Evolutionary conservation across 1,140 invertebrate species (phyloP), one percentile per base, ranked within the genome.

Genomic region (Lerema accius): DNA sequence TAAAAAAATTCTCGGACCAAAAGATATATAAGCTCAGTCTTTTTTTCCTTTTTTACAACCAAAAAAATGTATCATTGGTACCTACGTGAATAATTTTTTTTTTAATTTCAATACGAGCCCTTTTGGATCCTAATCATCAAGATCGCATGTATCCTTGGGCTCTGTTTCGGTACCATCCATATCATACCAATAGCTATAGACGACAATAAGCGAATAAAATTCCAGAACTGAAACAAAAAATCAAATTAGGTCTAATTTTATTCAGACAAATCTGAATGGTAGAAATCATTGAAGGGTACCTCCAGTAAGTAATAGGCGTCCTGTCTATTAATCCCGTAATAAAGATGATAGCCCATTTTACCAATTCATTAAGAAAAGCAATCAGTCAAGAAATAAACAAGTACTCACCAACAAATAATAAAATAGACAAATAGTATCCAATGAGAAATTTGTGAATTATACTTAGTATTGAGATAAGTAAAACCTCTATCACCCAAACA

Each of bases 161-260:
- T 17, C 11, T n/a, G 19, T 23, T 39, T 65, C 45, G 2, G n/a
- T n/a, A n/a, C 11, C 58, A 39, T 72, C 59, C 2, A 39, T 32
- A 0, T 65, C 50, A 0, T 17, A 1, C 23, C 76, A 78, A 19
- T 72, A 73, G 51, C 80, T 80, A 45, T 80, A 82, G 0, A 82
- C 78, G 3, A 78, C 67, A 13, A 76, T 40, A 17, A 76, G 68
- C 0, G 55, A 58, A 37, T 82, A 82, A 5, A 76, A 61, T 19
- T 82, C 80, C 15, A 80, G 17, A 45, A 82, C 79, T 82, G 56
- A 9, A 68, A 70, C n/a, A 66, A 40, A 51, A 46, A 64, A 26
- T n/a, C n/a, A n/a, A n/a, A n/a, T n/a, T n/a, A n/a, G n/a, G n/a
- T n/a, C n/a, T n/a, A n/a, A n/a, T n/a, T n/a, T n/a, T n/a, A n/a